phyloP scores from a whole-genome alignment of 2,797 vertebrate species.

The Silurus aristotelis region DNA sequence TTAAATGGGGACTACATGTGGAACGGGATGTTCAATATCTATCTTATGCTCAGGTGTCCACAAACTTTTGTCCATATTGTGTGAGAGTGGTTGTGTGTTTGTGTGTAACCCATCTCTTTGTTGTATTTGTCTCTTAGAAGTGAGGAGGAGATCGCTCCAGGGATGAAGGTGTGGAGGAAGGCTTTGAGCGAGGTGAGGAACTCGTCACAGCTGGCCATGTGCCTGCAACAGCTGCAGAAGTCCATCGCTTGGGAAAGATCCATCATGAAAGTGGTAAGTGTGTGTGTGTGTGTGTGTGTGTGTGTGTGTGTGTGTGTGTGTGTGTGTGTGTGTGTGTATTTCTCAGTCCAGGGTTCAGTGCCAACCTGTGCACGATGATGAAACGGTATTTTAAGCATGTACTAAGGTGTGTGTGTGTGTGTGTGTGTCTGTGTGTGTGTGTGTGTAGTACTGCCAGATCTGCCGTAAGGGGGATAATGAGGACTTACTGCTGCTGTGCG shows the following conservation, averaged over 20 bases:
- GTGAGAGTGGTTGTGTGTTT: conserved; percentile 33
- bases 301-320: conserved; percentile 12
- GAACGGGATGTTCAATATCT: too few relatives aligned
- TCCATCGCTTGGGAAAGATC: conserved; percentile 99
- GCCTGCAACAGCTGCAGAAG: conserved; percentile 98
- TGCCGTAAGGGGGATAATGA: conserved; percentile 98
- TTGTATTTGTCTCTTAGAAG: conserved; percentile 70
- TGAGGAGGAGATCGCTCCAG: conserved; percentile 97
- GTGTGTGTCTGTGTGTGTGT: conserved; percentile 55
- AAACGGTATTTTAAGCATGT: conserved; percentile 9
- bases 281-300: conserved; percentile 10
- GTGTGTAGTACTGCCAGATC: conserved; percentile 92
- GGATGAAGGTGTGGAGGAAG: conserved; percentile 96
- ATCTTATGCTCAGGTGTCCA: too few relatives aligned
- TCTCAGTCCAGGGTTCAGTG: not conserved
- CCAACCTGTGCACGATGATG: conserved; percentile 5
- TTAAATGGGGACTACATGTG: too few relatives aligned
- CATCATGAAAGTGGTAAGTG: conserved; percentile 98
- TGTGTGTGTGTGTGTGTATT: not conserved
- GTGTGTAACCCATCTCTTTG: conserved; percentile 14
- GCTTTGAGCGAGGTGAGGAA: conserved; percentile 91
- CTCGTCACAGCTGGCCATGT: conserved; percentile 96
- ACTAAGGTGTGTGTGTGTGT: conserved; percentile 13
- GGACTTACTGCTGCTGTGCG: conserved; percentile 94
- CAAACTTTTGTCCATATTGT: too few relatives aligned